These are phyloP conservation scores for Chloromyia formosa DNA, from an alignment of 2,888 invertebrate species.

Conservation along the genomic window DNA sequence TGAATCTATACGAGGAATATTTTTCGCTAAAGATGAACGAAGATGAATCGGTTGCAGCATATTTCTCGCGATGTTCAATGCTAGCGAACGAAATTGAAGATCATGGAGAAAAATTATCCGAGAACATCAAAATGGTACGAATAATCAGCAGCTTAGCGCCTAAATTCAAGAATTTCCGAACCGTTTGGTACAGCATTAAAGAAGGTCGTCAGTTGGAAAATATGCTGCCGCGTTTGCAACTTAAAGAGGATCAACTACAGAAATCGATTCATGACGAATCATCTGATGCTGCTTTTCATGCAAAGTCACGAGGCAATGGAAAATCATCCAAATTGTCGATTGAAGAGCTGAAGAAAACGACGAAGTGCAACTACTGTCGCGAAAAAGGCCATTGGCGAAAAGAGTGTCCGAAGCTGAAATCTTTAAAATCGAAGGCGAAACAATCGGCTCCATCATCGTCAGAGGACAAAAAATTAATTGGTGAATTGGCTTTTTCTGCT, in stretches of 20 bases:
- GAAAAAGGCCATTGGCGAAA: too few species aligned
- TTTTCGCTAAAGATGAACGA: neutral
- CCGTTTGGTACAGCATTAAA: slow-evolving; percentile 51
- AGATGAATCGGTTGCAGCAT: slow-evolving; percentile 42
- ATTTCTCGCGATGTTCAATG: slow-evolving; percentile 46
- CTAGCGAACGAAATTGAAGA: slow-evolving; percentile 49
- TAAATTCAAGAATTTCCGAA: slow-evolving; percentile 50
- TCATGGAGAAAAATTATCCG: slow-evolving; percentile 50
- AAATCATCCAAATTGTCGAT: neutral
- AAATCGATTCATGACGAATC: neutral
- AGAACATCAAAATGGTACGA: slow-evolving; percentile 50
- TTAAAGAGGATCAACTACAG: slow-evolving; percentile 9
- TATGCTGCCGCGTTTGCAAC: slow-evolving; percentile 8
- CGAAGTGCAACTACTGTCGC: neutral
- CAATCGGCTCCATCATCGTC: neutral
- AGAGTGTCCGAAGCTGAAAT: neutral
- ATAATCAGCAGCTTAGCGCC: slow-evolving; percentile 49
- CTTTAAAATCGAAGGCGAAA: neutral
- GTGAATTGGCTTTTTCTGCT: neutral
- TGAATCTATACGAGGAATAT: slow-evolving; percentile 27
- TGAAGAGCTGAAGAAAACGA: neutral
- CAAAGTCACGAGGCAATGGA: neutral
- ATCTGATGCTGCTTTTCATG: neutral
- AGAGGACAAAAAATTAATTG: neutral
- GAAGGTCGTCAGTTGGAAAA: slow-evolving; percentile 50